phyloP scores from a whole-genome alignment of 2,113 vertebrate species.

The Scortum barcoo region DNA sequence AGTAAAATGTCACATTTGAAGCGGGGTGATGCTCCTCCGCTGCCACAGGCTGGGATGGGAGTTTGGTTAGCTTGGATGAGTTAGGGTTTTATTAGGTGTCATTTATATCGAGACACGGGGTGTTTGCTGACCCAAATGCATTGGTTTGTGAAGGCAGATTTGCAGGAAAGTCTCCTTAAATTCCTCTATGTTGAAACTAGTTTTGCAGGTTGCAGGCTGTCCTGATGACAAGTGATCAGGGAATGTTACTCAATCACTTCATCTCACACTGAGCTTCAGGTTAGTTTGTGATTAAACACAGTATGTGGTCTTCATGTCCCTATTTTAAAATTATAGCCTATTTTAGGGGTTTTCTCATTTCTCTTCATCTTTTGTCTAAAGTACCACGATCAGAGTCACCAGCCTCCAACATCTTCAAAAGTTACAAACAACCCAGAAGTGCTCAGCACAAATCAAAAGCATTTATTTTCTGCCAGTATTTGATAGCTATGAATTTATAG shows the following conservation, averaged over 20 bases:
- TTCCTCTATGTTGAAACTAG: slow-evolving; percentile 73
- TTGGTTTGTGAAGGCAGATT: slow-evolving; percentile 17
- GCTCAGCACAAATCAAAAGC: no score
- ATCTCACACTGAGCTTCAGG: slow-evolving; percentile 7
- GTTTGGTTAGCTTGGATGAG: slow-evolving; percentile 50
- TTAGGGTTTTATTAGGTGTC: not conserved
- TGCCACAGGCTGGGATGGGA: slow-evolving; percentile 16
- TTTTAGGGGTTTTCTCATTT: not conserved
- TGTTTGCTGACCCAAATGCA: no score
- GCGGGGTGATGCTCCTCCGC: slow-evolving; percentile 31
- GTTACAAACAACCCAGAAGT: not conserved
- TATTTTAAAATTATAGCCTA: not conserved
- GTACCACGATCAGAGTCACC: not conserved
- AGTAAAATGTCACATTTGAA: not conserved
- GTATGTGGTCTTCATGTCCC: not conserved
- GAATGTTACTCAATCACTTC: slow-evolving; percentile 70
- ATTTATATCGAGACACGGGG: not conserved
- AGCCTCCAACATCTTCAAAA: not conserved
- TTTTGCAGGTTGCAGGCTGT: slow-evolving; percentile 76
- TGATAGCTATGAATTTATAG: not conserved
- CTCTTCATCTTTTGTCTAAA: not conserved
- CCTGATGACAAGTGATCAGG: slow-evolving; percentile 70
- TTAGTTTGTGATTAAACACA: not conserved
- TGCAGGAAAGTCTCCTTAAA: slow-evolving; percentile 43
- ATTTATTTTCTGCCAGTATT: not conserved